These are phyloP conservation scores for Hippolais icterina DNA, from an alignment of 2,113 vertebrate species.

Conservation along the genomic window DNA sequence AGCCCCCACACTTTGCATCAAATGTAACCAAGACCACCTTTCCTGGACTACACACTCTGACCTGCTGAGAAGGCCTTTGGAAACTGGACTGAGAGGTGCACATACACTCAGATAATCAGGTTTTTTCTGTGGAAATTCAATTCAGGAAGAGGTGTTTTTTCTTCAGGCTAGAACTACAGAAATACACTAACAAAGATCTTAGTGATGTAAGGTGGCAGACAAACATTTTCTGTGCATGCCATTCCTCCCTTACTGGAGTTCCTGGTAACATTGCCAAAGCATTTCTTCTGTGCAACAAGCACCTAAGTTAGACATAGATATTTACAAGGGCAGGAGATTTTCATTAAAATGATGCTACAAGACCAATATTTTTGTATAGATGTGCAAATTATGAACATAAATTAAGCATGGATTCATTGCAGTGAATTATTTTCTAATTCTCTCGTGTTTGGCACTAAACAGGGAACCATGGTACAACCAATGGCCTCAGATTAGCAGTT, in stretches of 20 bases:
- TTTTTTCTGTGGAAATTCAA: not conserved
- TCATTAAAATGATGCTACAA: not conserved
- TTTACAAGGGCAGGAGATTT: not conserved
- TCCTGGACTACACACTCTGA: not conserved
- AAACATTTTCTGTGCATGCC: not conserved
- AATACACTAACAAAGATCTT: not conserved
- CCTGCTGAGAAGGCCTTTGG: not conserved
- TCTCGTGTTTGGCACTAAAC: not conserved
- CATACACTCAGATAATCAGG: fast-evolving
- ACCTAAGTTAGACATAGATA: not conserved
- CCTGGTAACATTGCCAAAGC: not conserved
- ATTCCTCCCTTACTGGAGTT: not conserved
- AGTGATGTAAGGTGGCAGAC: not conserved
- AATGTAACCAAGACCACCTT: not conserved
- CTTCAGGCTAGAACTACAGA: not conserved
- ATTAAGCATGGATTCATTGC: not conserved
- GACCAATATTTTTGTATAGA: not conserved
- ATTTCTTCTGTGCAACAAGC: not conserved
- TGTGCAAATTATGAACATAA: not conserved
- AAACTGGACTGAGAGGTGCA: not conserved
- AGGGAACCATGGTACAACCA: not conserved
- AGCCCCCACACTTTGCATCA: not conserved
- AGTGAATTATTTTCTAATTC: not conserved
- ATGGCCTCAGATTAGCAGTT: not conserved
- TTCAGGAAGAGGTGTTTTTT: not conserved